phyloP scores from a whole-genome alignment of 2,113 vertebrate genomes.

The Micronycteris hirsuta region DNA sequence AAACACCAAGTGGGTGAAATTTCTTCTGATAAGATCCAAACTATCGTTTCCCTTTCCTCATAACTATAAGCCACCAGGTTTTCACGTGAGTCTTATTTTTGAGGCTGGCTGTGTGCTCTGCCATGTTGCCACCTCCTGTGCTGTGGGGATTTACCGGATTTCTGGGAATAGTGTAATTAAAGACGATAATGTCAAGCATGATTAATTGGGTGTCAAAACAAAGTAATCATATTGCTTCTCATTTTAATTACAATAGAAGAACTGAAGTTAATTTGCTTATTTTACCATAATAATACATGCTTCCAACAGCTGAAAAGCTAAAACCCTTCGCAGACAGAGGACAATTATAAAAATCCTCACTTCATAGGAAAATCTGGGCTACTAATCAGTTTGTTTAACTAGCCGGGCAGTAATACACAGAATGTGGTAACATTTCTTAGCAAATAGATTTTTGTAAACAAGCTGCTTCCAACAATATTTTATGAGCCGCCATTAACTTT shows the following conservation, averaged over 20 bases:
- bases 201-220: conserved; percentile 38
- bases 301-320: neutral
- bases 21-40: neutral
- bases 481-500: neutral
- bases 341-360: neutral
- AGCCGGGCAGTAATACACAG: neutral
- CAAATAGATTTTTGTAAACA: conserved; percentile 5
- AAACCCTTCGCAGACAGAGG: neutral
- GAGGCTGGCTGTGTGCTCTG: neutral
- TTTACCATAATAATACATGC: neutral
- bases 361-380: neutral
- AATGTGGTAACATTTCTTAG: neutral
- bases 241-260: conserved; percentile 1
- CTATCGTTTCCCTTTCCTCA: neutral
- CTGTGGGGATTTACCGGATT: neutral
- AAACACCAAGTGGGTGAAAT: conserved; percentile 37
- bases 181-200: conserved; percentile 11
- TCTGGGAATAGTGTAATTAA: conserved; percentile 14
- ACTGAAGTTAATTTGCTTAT: neutral
- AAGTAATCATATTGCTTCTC: conserved; percentile 18
- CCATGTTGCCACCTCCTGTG: neutral
- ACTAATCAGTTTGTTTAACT: conserved; percentile 15
- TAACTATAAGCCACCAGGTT: neutral
- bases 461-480: conserved; percentile 39
- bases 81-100: conserved; percentile 21